Percentiles rank a stretch among this genome's conserved stretches.
Conservation (phyloP, 1,140 invertebrate genomes). For the Aphelenchoides fujianensis region DNA sequence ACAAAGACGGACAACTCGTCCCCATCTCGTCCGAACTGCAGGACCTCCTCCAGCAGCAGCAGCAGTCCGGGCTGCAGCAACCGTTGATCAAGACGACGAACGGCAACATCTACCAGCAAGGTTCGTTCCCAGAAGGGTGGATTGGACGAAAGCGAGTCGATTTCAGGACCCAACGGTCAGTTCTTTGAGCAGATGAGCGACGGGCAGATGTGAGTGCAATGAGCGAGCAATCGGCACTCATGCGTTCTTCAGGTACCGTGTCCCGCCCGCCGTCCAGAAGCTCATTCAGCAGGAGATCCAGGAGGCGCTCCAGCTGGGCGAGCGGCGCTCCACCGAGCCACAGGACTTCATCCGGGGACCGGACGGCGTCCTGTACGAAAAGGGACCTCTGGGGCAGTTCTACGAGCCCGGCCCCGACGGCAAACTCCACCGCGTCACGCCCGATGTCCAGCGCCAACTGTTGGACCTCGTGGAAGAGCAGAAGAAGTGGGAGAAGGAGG, state of each 20-base stretch:
- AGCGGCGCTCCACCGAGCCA: neutral
- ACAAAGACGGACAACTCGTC: neutral
- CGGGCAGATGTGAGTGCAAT: neutral
- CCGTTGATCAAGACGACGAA: slow-evolving; percentile 9
- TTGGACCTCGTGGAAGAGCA: slow-evolving; percentile 10
- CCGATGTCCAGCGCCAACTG: slow-evolving; percentile 1
- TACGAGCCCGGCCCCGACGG: neutral
- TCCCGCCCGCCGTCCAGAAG: neutral
- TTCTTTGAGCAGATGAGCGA: neutral
- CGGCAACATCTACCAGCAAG: slow-evolving; percentile 9
- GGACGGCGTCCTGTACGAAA: neutral
- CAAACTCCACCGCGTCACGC: neutral
- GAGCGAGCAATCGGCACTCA: too few species aligned
- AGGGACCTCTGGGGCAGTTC: neutral
- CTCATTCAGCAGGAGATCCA: slow-evolving; percentile 1
- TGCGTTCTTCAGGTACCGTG: too few species aligned
- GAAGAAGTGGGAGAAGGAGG: neutral
- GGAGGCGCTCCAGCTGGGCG: neutral
- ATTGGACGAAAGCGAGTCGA: too few species aligned
- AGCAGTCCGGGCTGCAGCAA: neutral
- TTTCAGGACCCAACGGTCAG: neutral
- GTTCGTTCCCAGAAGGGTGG: too few species aligned
- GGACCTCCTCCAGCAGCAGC: neutral
- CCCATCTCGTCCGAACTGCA: slow-evolving; percentile 6
- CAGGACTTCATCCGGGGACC: slow-evolving; percentile 6